A percentile compares a stretch with the other conserved stretches of the same genome.
Conservation (phyloP, 1,140 invertebrate species). For the Drosophila persimilis region DNA sequence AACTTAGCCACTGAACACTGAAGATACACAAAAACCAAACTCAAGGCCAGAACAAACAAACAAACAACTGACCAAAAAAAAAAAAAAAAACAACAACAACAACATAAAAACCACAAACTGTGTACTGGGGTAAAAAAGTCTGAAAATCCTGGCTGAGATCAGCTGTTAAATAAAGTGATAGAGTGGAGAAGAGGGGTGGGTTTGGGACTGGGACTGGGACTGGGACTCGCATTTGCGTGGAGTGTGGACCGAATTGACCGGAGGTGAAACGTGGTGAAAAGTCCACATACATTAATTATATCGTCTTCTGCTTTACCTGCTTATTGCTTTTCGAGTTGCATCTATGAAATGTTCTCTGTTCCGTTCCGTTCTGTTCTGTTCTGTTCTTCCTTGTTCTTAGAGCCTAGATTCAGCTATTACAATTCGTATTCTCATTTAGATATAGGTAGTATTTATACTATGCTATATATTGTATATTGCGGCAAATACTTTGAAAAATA, state of each 20-base stretch:
- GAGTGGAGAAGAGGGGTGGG: background rate
- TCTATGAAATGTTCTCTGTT: conserved; percentile 49
- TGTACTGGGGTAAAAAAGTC: no score
- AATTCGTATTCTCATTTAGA: conserved; percentile 37
- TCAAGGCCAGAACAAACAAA: conserved; percentile 14
- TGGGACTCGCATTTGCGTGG: conserved; percentile 4
- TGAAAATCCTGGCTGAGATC: conserved; percentile 5
- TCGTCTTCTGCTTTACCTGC: conserved; percentile 26
- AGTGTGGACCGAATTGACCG: conserved; percentile 17
- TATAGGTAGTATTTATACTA: background rate
- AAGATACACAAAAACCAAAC: conserved; percentile 35
- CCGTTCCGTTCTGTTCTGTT: background rate
- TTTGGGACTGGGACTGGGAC: conserved; percentile 5
- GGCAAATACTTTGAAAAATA: conserved; percentile 79
- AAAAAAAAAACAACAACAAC: background rate
- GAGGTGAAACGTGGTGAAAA: conserved; percentile 40
- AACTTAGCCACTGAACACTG: conserved; percentile 34
- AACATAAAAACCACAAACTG: background rate
- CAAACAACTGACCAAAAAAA: conserved; percentile 14
- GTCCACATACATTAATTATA: conserved; percentile 4
- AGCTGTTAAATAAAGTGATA: background rate
- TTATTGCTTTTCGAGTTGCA: conserved; percentile 53
- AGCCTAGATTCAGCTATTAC: conserved; percentile 60
- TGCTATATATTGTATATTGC: conserved; percentile 29
- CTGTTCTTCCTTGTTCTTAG: background rate